These are phyloP conservation scores for Campoletis raptor DNA, from an alignment of 2,888 invertebrate genomes.

Conservation along the genomic window DNA sequence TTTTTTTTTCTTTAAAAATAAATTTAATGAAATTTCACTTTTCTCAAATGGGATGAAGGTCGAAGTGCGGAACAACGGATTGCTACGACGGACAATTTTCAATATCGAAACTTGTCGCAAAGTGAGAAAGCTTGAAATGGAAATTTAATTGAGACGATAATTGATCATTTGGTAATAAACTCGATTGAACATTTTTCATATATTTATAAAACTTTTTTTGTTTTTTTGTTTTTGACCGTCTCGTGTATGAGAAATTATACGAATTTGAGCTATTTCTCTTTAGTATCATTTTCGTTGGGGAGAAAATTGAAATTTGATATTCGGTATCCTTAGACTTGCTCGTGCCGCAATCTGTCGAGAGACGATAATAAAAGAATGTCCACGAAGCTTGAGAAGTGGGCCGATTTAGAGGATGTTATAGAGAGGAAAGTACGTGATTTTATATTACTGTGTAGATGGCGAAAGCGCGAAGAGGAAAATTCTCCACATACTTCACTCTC, in stretches of 20 bases:
- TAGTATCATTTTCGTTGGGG: constrained; percentile 21
- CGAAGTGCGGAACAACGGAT: constrained; percentile 14
- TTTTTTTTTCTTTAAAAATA: constrained; percentile 15
- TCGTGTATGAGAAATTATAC: not conserved
- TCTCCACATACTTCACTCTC: constrained; percentile 46
- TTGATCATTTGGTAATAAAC: not conserved
- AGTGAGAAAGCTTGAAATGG: constrained; percentile 18
- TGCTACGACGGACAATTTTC: constrained; percentile 31
- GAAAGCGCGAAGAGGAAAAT: constrained; percentile 45
- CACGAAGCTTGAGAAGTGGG: constrained; percentile 30
- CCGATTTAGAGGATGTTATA: constrained; percentile 35
- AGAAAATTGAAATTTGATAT: constrained; percentile 35
- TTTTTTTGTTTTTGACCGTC: not conserved
- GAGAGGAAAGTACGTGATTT: constrained; percentile 43
- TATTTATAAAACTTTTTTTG: not conserved
- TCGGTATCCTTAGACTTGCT: constrained; percentile 19
- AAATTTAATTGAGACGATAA: constrained; percentile 34
- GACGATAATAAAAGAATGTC: constrained; percentile 61
- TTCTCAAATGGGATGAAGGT: constrained; percentile 50
- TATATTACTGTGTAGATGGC: constrained; percentile 38
- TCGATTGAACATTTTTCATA: not conserved
- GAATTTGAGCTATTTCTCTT: not conserved
- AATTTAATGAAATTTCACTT: constrained; percentile 65
- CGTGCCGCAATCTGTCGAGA: constrained; percentile 53
- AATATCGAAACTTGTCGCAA: constrained; percentile 26